Percentiles rank a stretch among this genome's conserved stretches.
These are phyloP conservation scores for Rhinatrema bivittatum DNA, from an alignment of 2,797 vertebrate genomes.

Conservation along the genomic window DNA sequence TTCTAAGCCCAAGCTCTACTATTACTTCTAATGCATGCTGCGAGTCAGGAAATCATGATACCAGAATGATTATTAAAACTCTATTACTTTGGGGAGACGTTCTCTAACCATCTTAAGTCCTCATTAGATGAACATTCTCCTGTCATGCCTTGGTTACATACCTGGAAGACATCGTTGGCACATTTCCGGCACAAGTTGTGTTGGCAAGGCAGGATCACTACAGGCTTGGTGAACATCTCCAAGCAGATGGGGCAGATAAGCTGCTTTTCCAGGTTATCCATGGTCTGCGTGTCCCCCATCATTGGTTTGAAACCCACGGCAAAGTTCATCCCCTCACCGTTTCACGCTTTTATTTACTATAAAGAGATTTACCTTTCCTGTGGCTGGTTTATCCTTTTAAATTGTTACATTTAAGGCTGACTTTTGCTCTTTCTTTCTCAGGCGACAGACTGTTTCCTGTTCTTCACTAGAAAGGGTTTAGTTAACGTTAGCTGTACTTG, in stretches of 20 bases:
- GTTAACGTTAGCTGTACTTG: not conserved
- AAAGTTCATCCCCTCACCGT: constrained; percentile 67
- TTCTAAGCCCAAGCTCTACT: too few species aligned
- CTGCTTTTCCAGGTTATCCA: constrained; percentile 78
- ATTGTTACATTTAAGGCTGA: not conserved
- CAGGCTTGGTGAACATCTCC: constrained; percentile 71
- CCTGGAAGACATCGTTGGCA: constrained; percentile 77
- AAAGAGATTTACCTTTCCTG: not conserved
- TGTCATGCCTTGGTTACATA: too few species aligned
- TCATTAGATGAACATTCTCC: too few species aligned
- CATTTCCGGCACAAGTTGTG: constrained; percentile 74
- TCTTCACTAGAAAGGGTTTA: not conserved
- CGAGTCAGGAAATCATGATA: too few species aligned
- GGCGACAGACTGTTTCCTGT: not conserved
- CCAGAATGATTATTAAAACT: too few species aligned
- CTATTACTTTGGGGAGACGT: too few species aligned
- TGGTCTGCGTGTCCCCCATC: constrained; percentile 63
- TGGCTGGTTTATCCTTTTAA: not conserved
- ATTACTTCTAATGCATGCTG: too few species aligned
- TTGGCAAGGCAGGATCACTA: constrained; percentile 74
- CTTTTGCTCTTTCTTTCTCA: not conserved
- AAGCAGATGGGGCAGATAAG: constrained; percentile 58
- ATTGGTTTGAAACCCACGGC: constrained; percentile 65
- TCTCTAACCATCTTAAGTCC: too few species aligned
- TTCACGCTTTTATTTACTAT: not conserved